Base-by-base conservation (phyloP, 2,888 invertebrate species). In the Cloeon dipterum region DNA sequence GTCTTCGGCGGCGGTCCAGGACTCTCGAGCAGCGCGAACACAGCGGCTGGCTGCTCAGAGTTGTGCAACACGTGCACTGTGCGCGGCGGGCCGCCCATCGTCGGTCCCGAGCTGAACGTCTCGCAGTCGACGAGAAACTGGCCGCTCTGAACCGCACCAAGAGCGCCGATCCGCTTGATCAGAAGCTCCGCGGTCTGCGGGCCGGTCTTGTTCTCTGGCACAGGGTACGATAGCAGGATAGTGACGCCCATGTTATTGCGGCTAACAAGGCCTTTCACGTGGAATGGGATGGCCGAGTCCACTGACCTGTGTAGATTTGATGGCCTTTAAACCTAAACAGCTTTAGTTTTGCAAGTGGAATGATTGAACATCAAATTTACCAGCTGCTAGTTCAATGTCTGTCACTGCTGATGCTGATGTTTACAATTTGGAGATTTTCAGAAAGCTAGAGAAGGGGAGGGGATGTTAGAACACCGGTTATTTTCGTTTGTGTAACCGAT, bases 61-160 rank as follows among this genome's bases (percentile, higher is more conserved):
- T 93, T 86, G 59, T 93, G 91, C 7, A 94, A 63, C n/a, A 93
- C 76, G 56, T 91, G 86, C 0, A 91, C 77, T 1, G 79, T 77
- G 48, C 81, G 72, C 41, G 77, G 74, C 34, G 71, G 68, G 4
- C 78, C 82, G 66, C 71, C 70, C 52, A 78, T 62, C 48, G 72
- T 70, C 2, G 77, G 74, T 32, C 74, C 70, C 1, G 83, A 81
- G 26, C 74, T 73, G 51, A 82, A 91, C 1, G 89, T 89, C 55
- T 94, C 93, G 49, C 93, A 94, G 52, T 94, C 93, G 0, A 94
- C 91, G 35, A 83, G 57, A 55, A 91, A 93, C 47, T 82, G 85
- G 0, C 93, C 93, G 40, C 77, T 72, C 50, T 81, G 86, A 1
- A 70, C 60, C 0, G 89, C 93, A 14, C 93, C 91, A 2, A 91